Evolutionary conservation across 2,888 invertebrate genomes (phyloP).

Genomic region (Cephonodes hylas): DNA sequence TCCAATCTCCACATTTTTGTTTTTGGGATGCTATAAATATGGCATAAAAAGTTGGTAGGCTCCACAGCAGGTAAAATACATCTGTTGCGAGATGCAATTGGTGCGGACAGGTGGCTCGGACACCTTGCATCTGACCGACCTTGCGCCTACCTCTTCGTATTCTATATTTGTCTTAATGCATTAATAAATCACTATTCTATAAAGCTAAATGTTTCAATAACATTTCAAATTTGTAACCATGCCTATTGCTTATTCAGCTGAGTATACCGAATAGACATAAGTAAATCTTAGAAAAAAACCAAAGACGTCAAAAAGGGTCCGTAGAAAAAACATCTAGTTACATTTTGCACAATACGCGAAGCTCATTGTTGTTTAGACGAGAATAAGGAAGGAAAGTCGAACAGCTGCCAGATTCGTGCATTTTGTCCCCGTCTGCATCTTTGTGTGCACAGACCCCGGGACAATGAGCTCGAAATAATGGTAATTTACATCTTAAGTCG

Average conservation of each 20-base stretch:
- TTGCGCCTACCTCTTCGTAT: slow-evolving; percentile 32
- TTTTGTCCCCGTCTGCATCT: slow-evolving; percentile 76
- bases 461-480: slow-evolving; percentile 73
- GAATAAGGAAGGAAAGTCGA: slow-evolving; percentile 67
- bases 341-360: slow-evolving; percentile 74
- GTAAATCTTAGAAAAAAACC: slow-evolving; percentile 11
- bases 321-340: slow-evolving; percentile 61
- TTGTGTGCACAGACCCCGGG: slow-evolving; percentile 60
- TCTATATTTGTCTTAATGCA: neutral
- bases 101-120: slow-evolving; percentile 67
- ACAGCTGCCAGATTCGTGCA: slow-evolving; percentile 79
- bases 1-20: neutral
- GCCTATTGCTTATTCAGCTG: neutral
- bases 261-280: neutral
- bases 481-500: slow-evolving; percentile 81
- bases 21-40: neutral
- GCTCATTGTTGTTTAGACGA: slow-evolving; percentile 64
- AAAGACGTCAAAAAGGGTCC: slow-evolving; percentile 41
- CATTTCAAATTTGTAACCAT: neutral
- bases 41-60: slow-evolving; percentile 1
- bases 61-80: slow-evolving; percentile 63
- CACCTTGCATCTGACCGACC: slow-evolving; percentile 70
- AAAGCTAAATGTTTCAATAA: slow-evolving; percentile 15
- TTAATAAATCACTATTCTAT: slow-evolving; percentile 10
- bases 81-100: slow-evolving; percentile 74